These are phyloP conservation scores for Craterocephalus amniculus DNA, from an alignment of 2,797 vertebrate genomes.

Conservation along the genomic window DNA sequence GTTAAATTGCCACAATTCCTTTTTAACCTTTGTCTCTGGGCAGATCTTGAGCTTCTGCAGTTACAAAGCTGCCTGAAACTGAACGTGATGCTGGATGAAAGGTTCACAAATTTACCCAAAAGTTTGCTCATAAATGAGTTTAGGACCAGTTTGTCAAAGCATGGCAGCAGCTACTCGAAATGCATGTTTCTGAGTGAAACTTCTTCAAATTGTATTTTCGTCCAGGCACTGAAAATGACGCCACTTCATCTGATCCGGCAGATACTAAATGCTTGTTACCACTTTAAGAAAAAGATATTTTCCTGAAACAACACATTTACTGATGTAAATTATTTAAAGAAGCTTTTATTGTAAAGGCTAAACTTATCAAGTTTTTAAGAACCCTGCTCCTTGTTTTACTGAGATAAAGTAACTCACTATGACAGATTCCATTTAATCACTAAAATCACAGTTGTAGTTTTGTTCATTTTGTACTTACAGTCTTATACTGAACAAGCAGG, in stretches of 20 bases:
- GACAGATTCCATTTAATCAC: neutral
- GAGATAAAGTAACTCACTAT: neutral
- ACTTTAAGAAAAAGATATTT: neutral
- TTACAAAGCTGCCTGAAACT: no score
- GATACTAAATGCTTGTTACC: neutral
- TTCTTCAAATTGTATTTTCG: neutral
- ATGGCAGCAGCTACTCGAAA: neutral
- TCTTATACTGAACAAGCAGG: no score
- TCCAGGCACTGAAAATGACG: neutral
- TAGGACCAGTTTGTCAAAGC: neutral
- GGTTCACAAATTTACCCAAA: neutral
- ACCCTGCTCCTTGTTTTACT: neutral
- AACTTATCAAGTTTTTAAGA: neutral
- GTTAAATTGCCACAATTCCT: neutral
- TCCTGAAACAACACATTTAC: neutral
- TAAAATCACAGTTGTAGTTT: neutral
- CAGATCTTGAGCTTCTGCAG: neutral
- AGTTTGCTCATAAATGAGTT: no score
- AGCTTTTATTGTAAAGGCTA: neutral
- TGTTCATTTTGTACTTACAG: no score
- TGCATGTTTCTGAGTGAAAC: neutral
- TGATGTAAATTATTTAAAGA: no score
- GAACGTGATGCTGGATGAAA: neutral
- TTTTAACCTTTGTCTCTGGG: no score
- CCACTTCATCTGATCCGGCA: neutral